Evolutionary conservation across 2,888 invertebrate species (phyloP).

Genomic region (Nemurella pictetii): DNA sequence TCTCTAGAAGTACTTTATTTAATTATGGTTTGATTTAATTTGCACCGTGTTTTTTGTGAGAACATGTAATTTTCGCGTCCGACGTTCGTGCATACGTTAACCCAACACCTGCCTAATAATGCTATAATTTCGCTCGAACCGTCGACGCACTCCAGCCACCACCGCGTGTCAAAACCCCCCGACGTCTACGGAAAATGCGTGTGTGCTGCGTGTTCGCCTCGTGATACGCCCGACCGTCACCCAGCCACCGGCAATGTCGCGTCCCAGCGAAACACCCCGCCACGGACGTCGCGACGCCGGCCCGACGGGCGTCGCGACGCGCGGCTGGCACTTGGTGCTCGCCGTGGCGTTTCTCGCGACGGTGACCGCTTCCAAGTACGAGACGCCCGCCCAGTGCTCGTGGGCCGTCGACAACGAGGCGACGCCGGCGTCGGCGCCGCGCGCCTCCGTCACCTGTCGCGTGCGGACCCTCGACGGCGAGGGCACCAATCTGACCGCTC

Average conservation of each 20-base stretch:
- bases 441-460: conserved; percentile 66
- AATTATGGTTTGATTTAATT: background rate
- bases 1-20: background rate
- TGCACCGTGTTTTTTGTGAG: background rate
- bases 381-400: conserved; percentile 53
- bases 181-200: background rate
- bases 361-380: conserved; percentile 38
- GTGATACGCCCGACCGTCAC: background rate
- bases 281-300: conserved; percentile 8
- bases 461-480: conserved; percentile 71
- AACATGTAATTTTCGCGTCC: background rate
- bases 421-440: conserved; percentile 49
- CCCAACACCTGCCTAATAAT: background rate
- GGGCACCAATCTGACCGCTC: conserved; percentile 65
- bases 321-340: background rate
- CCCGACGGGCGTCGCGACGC: background rate
- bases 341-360: conserved; percentile 6
- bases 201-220: background rate
- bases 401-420: conserved; percentile 56
- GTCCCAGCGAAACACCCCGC: background rate
- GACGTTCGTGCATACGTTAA: background rate
- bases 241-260: background rate
- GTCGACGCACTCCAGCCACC: background rate
- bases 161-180: background rate
- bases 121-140: background rate